Percentiles rank a stretch among this genome's conserved stretches.
Conservation (phyloP, 2,113 vertebrate genomes). For the Mugil cephalus region DNA sequence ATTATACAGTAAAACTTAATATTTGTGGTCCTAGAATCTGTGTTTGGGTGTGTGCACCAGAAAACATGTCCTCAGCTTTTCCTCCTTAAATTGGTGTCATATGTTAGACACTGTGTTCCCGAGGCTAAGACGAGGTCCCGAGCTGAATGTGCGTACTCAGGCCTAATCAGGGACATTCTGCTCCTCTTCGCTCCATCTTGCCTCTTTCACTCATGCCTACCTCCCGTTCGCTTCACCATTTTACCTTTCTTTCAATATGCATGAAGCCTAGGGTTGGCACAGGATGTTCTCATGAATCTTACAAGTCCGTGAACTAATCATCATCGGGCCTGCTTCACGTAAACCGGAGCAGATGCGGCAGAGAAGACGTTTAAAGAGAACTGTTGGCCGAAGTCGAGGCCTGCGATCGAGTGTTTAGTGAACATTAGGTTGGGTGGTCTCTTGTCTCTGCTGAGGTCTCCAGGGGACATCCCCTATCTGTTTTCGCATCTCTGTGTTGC, state of each 20-base stretch:
- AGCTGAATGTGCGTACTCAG: conserved; percentile 35
- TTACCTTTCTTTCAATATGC: conserved; percentile 5
- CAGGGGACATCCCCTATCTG: conserved; percentile 42
- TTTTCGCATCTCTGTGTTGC: conserved; percentile 36
- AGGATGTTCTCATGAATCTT: conserved; percentile 4
- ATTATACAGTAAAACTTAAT: not conserved
- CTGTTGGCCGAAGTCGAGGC: not conserved
- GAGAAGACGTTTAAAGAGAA: conserved; percentile 1
- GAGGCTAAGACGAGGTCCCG: conserved; percentile 31
- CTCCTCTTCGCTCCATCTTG: not conserved
- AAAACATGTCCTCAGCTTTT: conserved; percentile 34
- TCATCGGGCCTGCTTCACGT: conserved; percentile 1
- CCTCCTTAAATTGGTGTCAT: conserved; percentile 57
- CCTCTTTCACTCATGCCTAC: not conserved
- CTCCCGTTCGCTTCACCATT: conserved; percentile 3
- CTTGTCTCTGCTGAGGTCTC: conserved; percentile 32
- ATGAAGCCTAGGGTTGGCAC: conserved; percentile 4
- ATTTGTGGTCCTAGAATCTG: conserved; percentile 8
- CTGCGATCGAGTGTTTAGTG: not conserved
- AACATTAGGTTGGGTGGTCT: conserved; percentile 49
- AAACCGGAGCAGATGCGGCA: conserved; percentile 33
- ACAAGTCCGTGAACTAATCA: not conserved
- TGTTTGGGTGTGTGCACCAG: conserved; percentile 12
- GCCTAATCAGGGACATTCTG: conserved; percentile 57
- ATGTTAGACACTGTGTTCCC: conserved; percentile 49